Percentiles rank a stretch among this genome's conserved stretches.
These are phyloP conservation scores for Zaprionus capensis DNA, from an alignment of 1,140 invertebrate species.

Conservation along the genomic window DNA sequence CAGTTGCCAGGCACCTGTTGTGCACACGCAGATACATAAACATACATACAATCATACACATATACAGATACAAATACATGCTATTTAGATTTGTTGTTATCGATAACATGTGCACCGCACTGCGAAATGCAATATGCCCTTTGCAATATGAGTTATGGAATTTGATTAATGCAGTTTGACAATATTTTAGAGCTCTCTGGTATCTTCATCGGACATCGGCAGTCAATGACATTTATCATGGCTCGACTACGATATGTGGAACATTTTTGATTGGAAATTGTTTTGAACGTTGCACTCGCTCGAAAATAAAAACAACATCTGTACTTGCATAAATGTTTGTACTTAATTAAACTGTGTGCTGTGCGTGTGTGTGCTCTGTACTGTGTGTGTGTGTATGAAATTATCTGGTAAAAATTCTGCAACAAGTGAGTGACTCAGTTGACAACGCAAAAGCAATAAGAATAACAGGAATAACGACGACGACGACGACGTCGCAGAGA, in stretches of 20 bases:
- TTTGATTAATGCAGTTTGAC: not conserved
- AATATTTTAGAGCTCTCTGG: slow-evolving; percentile 3
- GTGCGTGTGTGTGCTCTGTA: not conserved
- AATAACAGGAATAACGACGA: slow-evolving; percentile 54
- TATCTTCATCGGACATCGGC: not conserved
- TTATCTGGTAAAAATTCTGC: slow-evolving; percentile 72
- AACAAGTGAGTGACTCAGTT: slow-evolving; percentile 79
- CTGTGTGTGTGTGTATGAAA: slow-evolving; percentile 27
- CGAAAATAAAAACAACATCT: slow-evolving; percentile 54
- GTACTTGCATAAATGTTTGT: slow-evolving; percentile 36
- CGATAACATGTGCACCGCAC: not conserved
- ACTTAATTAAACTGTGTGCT: slow-evolving; percentile 16
- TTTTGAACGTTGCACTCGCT: slow-evolving; percentile 5
- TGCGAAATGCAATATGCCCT: not conserved
- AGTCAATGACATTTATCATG: slow-evolving; percentile 32
- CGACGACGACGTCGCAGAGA: slow-evolving; percentile 7
- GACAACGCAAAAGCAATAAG: slow-evolving; percentile 42
- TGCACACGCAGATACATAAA: slow-evolving; percentile 26
- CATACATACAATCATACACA: not conserved
- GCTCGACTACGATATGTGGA: slow-evolving; percentile 1
- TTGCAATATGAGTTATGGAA: slow-evolving; percentile 1
- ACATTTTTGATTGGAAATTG: slow-evolving; percentile 31
- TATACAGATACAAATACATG: not conserved
- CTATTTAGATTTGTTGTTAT: not conserved
- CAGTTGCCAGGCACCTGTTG: slow-evolving; percentile 81